Evolutionary conservation across 2,797 vertebrate genomes (phyloP), one percentile per base, ranked within the genome.

Genomic region (Chaetophractus vellerosus): DNA sequence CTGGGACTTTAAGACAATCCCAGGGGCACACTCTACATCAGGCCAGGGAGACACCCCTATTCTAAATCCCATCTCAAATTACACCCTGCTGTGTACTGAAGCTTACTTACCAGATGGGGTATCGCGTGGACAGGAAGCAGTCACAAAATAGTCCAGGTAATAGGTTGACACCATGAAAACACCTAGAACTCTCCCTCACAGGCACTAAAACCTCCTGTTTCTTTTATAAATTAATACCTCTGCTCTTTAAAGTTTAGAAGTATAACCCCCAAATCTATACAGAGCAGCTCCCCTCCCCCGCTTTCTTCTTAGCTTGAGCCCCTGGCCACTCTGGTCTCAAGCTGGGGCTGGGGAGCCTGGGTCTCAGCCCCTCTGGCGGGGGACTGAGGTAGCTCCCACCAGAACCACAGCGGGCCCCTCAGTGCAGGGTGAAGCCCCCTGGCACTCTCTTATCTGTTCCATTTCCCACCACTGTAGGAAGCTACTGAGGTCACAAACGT

Each of bases 391-490:
- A 28, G 45, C 74, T 69, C 11, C 41, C 8, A 3, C 12, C 0
- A 45, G 64, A 57, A 72, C 68, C 68, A 15, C 12, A 0, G 0
- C 0, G 9, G 85, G 57, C 12, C 55, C 69, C 24, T 69, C 10
- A 5, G 33, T 1, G 28, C n/a, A 6, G 0, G 2, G 26, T 6
- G 52, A 26, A 57, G 26, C 15, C 69, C 41, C 66, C 21, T n/a
- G n/a, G n/a, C n/a, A 0, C 75, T 79, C 90, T 63, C 33, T 83
- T 55, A 24, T 7, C 9, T 10, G 76, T 87, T 69, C 84, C 50
- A 15, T 4, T 45, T 63, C 15, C 80, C 76, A 18, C 48, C 38
- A 66, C 0, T 0, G 1, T 26, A 12, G n/a, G 66, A 28, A 93
- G 93, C 36, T 1, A 68, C 64, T 78, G 64, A 61, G 90, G 92